These are phyloP conservation scores for Psittacara wagleri DNA, from an alignment of 2,113 vertebrate genomes.

Conservation along the genomic window DNA sequence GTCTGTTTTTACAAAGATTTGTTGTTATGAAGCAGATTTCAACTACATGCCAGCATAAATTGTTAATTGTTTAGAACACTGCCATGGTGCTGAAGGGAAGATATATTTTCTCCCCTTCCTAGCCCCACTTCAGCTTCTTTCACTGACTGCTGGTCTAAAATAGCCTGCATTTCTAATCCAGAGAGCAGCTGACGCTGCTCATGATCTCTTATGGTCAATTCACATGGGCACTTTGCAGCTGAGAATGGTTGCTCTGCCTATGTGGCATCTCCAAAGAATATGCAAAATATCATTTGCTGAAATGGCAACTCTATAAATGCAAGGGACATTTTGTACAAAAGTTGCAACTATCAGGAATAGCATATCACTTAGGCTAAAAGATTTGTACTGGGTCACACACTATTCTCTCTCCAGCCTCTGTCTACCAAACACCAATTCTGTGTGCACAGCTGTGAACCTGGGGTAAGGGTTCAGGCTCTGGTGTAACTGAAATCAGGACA, in stretches of 20 bases:
- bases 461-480: not conserved
- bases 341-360: not conserved
- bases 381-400: not conserved
- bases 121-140: not conserved
- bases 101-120: not conserved
- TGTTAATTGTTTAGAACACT: not conserved
- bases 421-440: not conserved
- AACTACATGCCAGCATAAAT: not conserved
- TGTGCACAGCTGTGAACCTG: fast-evolving
- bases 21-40: not conserved
- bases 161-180: not conserved
- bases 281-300: not conserved
- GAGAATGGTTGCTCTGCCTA: not conserved
- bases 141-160: not conserved
- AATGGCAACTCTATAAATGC: not conserved
- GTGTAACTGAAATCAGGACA: not conserved
- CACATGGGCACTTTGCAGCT: not conserved
- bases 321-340: not conserved
- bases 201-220: not conserved
- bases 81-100: not conserved
- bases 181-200: not conserved
- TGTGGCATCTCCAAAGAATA: not conserved
- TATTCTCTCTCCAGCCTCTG: not conserved
- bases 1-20: fast-evolving
- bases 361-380: not conserved